Conservation (phyloP, 2,888 invertebrate species). For the Drosophila conformis region DNA sequence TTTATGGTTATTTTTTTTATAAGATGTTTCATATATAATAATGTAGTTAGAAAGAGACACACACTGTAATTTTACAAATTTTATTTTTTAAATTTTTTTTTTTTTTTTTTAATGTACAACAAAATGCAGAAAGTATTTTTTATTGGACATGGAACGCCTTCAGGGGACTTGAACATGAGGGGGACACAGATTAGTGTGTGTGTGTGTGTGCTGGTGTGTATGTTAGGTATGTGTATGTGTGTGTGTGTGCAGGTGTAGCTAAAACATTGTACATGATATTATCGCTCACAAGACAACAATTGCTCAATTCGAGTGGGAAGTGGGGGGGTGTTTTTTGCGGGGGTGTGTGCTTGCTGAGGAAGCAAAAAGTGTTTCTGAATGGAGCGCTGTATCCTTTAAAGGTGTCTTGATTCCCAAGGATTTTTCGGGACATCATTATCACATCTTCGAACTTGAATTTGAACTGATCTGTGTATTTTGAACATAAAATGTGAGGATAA, state of each 20-base stretch:
- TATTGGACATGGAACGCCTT: slow-evolving; percentile 56
- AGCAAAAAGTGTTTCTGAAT: not conserved
- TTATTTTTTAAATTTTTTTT: slow-evolving; percentile 38
- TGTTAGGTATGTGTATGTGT: slow-evolving; percentile 16
- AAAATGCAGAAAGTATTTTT: slow-evolving; percentile 48
- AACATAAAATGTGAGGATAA: not conserved
- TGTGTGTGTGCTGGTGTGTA: slow-evolving; percentile 23
- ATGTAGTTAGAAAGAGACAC: slow-evolving; percentile 27
- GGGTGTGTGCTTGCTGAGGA: not conserved
- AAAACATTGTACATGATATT: slow-evolving; percentile 77
- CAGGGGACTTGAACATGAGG: slow-evolving; percentile 61
- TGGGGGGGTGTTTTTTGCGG: not conserved
- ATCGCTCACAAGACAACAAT: slow-evolving; percentile 52
- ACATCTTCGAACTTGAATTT: slow-evolving; percentile 3
- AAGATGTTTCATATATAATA: slow-evolving; percentile 21
- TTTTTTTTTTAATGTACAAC: slow-evolving; percentile 40
- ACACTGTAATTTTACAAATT: slow-evolving; percentile 8
- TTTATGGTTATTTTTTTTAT: slow-evolving; percentile 37
- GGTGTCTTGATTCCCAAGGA: not conserved
- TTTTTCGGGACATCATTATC: not conserved
- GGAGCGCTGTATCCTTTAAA: slow-evolving; percentile 5
- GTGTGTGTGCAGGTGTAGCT: slow-evolving; percentile 47
- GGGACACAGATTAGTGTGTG: slow-evolving; percentile 34
- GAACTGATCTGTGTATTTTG: slow-evolving; percentile 40
- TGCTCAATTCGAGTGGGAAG: slow-evolving; percentile 32